Conservation (phyloP, 2,797 vertebrate species). For the Chaetophractus vellerosus region DNA sequence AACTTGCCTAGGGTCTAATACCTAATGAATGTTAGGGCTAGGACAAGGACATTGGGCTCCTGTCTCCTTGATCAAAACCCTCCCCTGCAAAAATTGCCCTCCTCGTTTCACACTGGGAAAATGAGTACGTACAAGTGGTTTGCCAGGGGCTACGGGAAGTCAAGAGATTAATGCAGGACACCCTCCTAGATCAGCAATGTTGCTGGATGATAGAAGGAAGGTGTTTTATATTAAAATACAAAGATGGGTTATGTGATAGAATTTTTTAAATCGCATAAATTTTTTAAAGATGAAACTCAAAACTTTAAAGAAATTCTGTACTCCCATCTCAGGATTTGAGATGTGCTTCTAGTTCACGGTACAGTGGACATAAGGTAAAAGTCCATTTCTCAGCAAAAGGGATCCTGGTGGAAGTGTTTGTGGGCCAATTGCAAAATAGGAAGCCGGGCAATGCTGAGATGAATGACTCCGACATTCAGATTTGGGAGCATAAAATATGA, state of each 20-base stretch:
- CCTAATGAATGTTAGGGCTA: no score
- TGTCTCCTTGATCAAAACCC: neutral
- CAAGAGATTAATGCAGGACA: neutral
- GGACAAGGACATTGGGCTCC: neutral
- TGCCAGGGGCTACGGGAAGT: neutral
- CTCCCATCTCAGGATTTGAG: neutral
- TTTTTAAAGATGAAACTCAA: constrained; percentile 16
- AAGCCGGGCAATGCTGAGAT: neutral
- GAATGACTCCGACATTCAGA: neutral
- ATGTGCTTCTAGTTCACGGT: neutral
- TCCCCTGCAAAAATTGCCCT: neutral
- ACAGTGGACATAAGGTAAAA: neutral
- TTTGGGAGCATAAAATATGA: constrained; percentile 27
- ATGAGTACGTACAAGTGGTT: neutral
- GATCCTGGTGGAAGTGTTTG: neutral
- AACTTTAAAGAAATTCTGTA: neutral
- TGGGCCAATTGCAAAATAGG: neutral
- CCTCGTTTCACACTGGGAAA: neutral
- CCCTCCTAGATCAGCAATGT: neutral
- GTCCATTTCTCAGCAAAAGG: neutral
- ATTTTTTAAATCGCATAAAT: neutral
- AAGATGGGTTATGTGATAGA: neutral
- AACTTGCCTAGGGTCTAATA: no score
- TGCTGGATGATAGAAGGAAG: neutral
- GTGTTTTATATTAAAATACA: neutral